phyloP scores from a whole-genome alignment of 2,888 invertebrate genomes.

The Chromoteleia sp. region DNA sequence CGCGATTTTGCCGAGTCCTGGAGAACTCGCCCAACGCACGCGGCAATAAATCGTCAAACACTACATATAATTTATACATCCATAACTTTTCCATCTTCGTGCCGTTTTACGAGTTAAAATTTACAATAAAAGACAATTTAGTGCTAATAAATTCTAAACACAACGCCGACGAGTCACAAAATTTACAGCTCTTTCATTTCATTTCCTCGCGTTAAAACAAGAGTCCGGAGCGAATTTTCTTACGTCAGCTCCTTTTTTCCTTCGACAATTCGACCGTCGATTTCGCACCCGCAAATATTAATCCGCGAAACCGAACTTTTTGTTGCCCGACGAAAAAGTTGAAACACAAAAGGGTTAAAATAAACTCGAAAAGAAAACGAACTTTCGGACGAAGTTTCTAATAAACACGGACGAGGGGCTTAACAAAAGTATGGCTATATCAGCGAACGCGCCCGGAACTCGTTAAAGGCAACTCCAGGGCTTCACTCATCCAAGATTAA shows the following conservation, averaged over 20 bases:
- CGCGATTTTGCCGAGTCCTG: slow-evolving; percentile 36
- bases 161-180: slow-evolving; percentile 1
- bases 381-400: slow-evolving; percentile 58
- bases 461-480: slow-evolving; percentile 57
- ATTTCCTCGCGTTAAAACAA: not conserved
- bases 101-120: slow-evolving; percentile 40
- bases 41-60: slow-evolving; percentile 44
- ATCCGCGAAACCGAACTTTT: slow-evolving; percentile 31
- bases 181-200: slow-evolving; percentile 22
- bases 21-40: slow-evolving; percentile 26
- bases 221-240: not conserved
- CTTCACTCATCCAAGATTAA: slow-evolving; percentile 65
- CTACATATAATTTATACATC: slow-evolving; percentile 52
- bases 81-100: slow-evolving; percentile 54
- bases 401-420: slow-evolving; percentile 56
- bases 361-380: slow-evolving; percentile 44
- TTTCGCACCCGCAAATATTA: slow-evolving; percentile 49
- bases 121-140: slow-evolving; percentile 48
- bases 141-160: slow-evolving; percentile 40
- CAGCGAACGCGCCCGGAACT: slow-evolving; percentile 41
- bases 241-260: not conserved
- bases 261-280: slow-evolving; percentile 17
- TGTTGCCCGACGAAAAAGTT: slow-evolving; percentile 10
- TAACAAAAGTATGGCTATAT: slow-evolving; percentile 63
- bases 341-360: slow-evolving; percentile 55